Percentiles rank a stretch among this genome's conserved stretches.
Evolutionary conservation across 2,113 vertebrate species (phyloP).

Genomic region (Brachypteracias leptosomus): DNA sequence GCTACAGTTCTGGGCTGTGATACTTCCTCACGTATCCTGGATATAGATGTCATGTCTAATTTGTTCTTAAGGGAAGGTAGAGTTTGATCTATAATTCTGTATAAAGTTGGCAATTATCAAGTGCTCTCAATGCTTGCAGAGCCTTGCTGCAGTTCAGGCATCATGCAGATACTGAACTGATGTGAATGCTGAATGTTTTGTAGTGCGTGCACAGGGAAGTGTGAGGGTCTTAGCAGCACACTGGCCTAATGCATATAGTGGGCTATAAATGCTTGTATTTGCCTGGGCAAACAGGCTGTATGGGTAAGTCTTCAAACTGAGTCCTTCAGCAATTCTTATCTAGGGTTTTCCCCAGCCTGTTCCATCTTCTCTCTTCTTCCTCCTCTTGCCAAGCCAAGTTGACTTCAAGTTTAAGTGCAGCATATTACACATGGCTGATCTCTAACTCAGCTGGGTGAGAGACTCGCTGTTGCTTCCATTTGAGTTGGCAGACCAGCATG

Average conservation of each 20-base stretch:
- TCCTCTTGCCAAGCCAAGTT: neutral
- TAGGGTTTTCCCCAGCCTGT: neutral
- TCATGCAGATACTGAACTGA: neutral
- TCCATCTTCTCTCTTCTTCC: neutral
- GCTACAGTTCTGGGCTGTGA: neutral
- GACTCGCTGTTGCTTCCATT: neutral
- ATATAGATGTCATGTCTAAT: neutral
- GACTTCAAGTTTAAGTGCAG: neutral
- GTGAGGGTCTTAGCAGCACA: neutral
- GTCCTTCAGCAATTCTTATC: neutral
- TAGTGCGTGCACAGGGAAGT: neutral
- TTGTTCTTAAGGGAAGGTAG: neutral
- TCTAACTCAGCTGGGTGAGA: neutral
- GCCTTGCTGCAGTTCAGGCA: neutral
- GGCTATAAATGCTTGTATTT: neutral
- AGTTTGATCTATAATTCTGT: neutral
- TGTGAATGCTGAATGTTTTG: neutral
- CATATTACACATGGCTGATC: neutral
- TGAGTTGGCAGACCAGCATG: neutral
- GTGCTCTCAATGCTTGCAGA: neutral
- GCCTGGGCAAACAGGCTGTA: neutral
- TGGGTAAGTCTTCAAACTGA: neutral
- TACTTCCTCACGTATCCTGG: neutral
- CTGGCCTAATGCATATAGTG: neutral
- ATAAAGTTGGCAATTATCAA: neutral